These are phyloP conservation scores for Poecilia picta DNA, from an alignment of 2,797 vertebrate species.

Conservation along the genomic window DNA sequence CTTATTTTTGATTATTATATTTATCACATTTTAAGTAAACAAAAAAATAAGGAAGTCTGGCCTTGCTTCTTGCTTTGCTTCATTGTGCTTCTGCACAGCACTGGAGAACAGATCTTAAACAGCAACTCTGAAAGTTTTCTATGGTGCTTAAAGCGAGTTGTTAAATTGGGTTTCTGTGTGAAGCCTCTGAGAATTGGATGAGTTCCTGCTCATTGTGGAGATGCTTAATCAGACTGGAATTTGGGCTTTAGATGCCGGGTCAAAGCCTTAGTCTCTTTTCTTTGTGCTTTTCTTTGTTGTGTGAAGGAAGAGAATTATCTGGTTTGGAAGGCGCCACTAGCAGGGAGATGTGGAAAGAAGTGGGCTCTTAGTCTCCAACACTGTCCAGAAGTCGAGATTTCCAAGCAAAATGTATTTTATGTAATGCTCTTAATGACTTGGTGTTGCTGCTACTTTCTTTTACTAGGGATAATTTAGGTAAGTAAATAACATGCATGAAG, in stretches of 20 bases:
- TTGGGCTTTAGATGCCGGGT: background rate
- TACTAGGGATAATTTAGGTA: background rate
- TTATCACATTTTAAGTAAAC: background rate
- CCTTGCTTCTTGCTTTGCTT: background rate
- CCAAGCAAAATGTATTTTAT: background rate
- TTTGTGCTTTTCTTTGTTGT: slow-evolving; percentile 9
- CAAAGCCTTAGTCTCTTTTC: background rate
- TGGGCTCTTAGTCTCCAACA: background rate
- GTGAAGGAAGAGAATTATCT: background rate
- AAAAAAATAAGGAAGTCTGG: background rate
- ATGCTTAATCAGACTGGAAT: background rate
- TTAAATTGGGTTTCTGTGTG: background rate
- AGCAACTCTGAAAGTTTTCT: background rate
- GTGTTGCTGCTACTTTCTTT: background rate
- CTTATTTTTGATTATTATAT: background rate
- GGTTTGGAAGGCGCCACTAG: background rate
- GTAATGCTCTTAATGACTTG: background rate
- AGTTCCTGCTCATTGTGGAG: background rate
- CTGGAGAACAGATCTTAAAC: background rate
- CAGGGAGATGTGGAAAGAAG: too few species aligned
- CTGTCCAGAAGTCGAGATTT: background rate
- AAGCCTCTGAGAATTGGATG: background rate
- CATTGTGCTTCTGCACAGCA: background rate
- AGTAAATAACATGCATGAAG: background rate
- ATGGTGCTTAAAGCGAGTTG: background rate